Evolutionary conservation across 2,113 vertebrate species (phyloP), one percentile per base, ranked within the genome.

Genomic region (Neodontobutis hainanensis): DNA sequence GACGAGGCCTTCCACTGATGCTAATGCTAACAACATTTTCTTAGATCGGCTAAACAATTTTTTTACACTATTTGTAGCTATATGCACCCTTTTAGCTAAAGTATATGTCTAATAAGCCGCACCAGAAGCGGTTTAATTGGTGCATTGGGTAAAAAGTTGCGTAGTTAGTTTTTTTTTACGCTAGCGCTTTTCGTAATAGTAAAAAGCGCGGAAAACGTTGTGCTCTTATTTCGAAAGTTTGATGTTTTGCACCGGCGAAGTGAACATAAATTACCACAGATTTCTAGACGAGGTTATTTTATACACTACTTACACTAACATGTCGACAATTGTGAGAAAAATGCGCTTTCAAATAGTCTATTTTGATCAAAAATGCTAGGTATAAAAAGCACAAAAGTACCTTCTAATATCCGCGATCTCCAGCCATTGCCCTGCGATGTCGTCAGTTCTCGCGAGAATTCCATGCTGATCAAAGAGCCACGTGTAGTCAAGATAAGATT

Each of bases 221-320:
- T 80, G 89, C 89, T 91, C 86, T 91, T 91, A 91, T 89, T 91
- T 86, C 89, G 89, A 91, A 91, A 85, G 89, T 70, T 90, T 67
- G 49, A 36, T 62, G 59, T 70, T 68, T 84, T 43, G 65, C 45
- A 35, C 83, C 85, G 87, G 80, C 68, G 78, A 60, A 6, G 70
- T 51, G 74, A 55, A 43, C 53, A 56, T 66, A 70, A 82, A 65
- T 81, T 61, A 38, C n/a, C 60, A 14, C 45, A 62, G 58, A 81
- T 66, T 32, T 15, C 19, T 3, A 7, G 2, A 46, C 8, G 27
- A 9, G 6, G 0, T 10, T 2, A n/a, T 36, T 70, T 68, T 6
- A 8, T 12, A 11, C 5, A 27, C 49, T 0, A 5, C 4, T 0
- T 8, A 53, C 0, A 46, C 2, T 4, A 14, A 52, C 12, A 4